Conservation (phyloP, 1,140 invertebrate genomes). For the Saccostrea echinata region DNA sequence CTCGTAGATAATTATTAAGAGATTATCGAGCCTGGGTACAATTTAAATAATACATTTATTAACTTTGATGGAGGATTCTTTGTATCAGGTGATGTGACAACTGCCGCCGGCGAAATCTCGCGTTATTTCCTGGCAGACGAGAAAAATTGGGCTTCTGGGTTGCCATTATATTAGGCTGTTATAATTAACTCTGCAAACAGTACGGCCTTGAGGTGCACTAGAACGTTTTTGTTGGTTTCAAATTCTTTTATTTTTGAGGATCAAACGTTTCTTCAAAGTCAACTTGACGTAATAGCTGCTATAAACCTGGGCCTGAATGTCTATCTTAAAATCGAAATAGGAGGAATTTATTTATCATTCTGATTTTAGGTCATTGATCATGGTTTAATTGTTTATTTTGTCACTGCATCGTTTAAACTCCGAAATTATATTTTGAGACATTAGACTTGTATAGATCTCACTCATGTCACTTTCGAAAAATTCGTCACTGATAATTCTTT, state of each 20-base stretch:
- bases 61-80: slow-evolving; percentile 12
- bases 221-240: slow-evolving; percentile 7
- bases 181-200: slow-evolving; percentile 19
- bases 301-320: slow-evolving; percentile 10
- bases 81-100: slow-evolving; percentile 31
- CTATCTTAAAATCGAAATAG: slow-evolving; percentile 30
- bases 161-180: slow-evolving; percentile 12
- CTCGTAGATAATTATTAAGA: slow-evolving; percentile 36
- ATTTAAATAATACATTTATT: slow-evolving; percentile 40
- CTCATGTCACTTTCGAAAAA: no score
- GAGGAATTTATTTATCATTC: slow-evolving; percentile 23
- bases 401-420: neutral
- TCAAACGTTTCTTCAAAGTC: slow-evolving; percentile 32
- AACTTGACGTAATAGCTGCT: slow-evolving; percentile 11
- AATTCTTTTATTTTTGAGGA: slow-evolving; percentile 18
- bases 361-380: slow-evolving; percentile 19
- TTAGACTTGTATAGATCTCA: no score
- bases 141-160: slow-evolving; percentile 28
- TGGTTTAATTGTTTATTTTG: slow-evolving; percentile 22
- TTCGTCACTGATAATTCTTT: no score
- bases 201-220: slow-evolving; percentile 28
- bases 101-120: slow-evolving; percentile 12
- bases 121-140: slow-evolving; percentile 26
- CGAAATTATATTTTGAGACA: no score
- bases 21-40: slow-evolving; percentile 26